Percentiles rank a stretch among this genome's conserved stretches.
phyloP scores from a whole-genome alignment of 2,113 vertebrate genomes.

The Antennarius striatus region DNA sequence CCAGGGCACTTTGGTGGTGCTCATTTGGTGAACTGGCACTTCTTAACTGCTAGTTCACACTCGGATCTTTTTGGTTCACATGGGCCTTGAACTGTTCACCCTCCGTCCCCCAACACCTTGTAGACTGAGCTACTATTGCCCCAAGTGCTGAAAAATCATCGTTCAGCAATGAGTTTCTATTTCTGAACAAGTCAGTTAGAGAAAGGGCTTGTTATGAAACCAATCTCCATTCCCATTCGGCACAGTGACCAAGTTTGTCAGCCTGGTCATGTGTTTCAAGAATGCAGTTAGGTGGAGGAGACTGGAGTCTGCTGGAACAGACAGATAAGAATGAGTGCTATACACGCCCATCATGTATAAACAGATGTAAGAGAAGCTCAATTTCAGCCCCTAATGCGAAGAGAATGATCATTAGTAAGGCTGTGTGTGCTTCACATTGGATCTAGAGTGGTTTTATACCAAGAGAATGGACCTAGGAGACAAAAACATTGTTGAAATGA shows the following conservation, averaged over 20 bases:
- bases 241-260: not conserved
- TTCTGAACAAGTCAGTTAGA: not conserved
- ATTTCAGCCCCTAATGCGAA: conserved; percentile 13
- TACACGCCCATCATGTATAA: conserved; percentile 63
- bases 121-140: too few species aligned
- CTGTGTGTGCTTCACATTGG: conserved; percentile 8
- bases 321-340: conserved; percentile 73
- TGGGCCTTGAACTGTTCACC: too few species aligned
- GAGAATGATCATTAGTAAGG: conserved; percentile 15
- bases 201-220: too few species aligned
- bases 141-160: too few species aligned
- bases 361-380: conserved; percentile 50
- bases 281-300: conserved; percentile 40
- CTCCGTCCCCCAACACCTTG: too few species aligned
- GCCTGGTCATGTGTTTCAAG: conserved; percentile 10
- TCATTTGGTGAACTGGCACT: too few species aligned
- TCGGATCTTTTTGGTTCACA: too few species aligned
- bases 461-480: conserved; percentile 71
- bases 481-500: conserved; percentile 73
- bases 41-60: too few species aligned
- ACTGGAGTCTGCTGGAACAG: conserved; percentile 59
- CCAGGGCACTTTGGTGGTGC: too few species aligned
- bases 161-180: not conserved
- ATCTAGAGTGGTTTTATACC: conserved; percentile 9
- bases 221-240: not conserved